Base-by-base conservation (phyloP, 2,797 vertebrate species). In the Myripristis jacobus region DNA sequence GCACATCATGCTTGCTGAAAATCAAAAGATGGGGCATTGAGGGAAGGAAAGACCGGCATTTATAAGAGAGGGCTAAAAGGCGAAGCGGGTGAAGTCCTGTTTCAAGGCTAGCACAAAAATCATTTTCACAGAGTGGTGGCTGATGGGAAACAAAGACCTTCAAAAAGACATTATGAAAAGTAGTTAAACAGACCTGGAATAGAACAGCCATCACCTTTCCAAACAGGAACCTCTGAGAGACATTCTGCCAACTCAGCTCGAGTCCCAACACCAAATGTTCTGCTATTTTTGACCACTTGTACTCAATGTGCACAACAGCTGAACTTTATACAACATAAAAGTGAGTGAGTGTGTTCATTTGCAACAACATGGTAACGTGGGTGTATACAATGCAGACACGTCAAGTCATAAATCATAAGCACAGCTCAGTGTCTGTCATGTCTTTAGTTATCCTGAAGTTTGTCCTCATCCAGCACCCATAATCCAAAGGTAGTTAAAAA, bases 101-200 rank as follows among this genome's bases (percentile, higher is more conserved):
- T 84, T 87, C 57, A 73, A 85, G 65, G 50, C 38, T 66, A 51
- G 64, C 4, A 58, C 25, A 58, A 55, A 62, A 62, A 75, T 58
- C 18, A 73, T 70, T 54, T 79, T 79, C 64, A 75, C 52, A 70
- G 36, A 70, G 79, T 57, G 61, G 69, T 62, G 66, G 83, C 62
- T 75, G 70, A 80, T 38, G 71, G 77, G 77, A 89, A 88, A 83
- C 74, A 29, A 77, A 85, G 67, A 67, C 46, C 36, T 60, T 43
- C 31, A 61, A 66, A 71, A 75, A 81, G 69, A 80, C 60, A 69
- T 66, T 25, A 73, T 47, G 53, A 62, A 71, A 50, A 48, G 29
- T 31, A 57, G 27, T 18, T 24, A 61, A 24, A 72, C 58, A 81
- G 77, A 90, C 87, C 84, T 81, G 77, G 84, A 88, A 73, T 63